Conservation (phyloP, 1,140 invertebrate species). For the Brachionus asplanchnoidis region DNA sequence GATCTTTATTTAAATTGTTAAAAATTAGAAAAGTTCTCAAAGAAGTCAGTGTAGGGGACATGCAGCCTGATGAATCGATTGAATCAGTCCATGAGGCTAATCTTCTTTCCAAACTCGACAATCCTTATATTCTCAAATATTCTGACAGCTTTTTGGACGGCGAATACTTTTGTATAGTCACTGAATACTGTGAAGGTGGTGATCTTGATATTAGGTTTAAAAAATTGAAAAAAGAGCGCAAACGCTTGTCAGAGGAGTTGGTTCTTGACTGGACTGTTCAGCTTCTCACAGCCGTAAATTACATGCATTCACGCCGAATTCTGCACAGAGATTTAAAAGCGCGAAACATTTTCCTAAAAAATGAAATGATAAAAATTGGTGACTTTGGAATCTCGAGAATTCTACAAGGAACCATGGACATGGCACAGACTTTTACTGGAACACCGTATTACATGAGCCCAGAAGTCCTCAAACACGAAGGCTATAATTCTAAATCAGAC, state of each 20-base stretch:
- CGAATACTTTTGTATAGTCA: constrained; percentile 57
- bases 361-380: constrained; percentile 55
- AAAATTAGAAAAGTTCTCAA: constrained; percentile 53
- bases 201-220: constrained; percentile 54
- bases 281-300: constrained; percentile 54
- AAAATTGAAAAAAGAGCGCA: constrained; percentile 49
- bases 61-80: constrained; percentile 56
- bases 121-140: constrained; percentile 55
- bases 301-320: constrained; percentile 55
- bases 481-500: constrained; percentile 56
- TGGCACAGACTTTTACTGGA: constrained; percentile 54
- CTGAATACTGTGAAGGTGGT: constrained; percentile 58
- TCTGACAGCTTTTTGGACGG: constrained; percentile 55
- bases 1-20: not conserved
- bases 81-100: constrained; percentile 54
- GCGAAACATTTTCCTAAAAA: constrained; percentile 56
- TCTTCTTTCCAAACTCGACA: constrained; percentile 51
- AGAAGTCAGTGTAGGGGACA: constrained; percentile 53
- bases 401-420: constrained; percentile 52
- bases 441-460: constrained; percentile 56
- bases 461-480: constrained; percentile 57
- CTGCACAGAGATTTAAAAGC: constrained; percentile 57
- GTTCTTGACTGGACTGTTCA: constrained; percentile 57
- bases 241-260: constrained; percentile 49
- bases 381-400: constrained; percentile 57